A percentile compares a stretch with the other conserved stretches of the same genome.
Conservation (phyloP, 2,888 invertebrate genomes). For the Julus scandinavius region DNA sequence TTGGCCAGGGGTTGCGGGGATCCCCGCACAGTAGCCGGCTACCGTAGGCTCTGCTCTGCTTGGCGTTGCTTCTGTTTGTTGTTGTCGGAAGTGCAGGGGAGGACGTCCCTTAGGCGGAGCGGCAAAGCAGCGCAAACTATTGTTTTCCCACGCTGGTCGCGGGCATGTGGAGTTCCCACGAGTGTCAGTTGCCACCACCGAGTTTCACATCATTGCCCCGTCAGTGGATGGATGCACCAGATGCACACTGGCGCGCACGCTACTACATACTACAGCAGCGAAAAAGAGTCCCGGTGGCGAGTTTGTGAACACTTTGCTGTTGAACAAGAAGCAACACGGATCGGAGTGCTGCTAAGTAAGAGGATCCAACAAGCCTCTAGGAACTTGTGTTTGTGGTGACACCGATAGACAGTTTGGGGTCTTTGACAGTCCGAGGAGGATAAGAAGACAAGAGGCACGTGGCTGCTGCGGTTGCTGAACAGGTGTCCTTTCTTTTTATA, state of each 20-base stretch:
- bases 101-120: conserved; percentile 45
- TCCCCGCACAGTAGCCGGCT: conserved; percentile 18
- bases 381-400: neutral
- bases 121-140: conserved; percentile 47
- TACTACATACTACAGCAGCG: neutral
- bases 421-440: neutral
- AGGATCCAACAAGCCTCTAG: neutral
- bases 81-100: conserved; percentile 43
- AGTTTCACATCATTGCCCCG: conserved; percentile 53
- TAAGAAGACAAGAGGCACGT: neutral
- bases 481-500: neutral
- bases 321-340: neutral
- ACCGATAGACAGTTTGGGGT: neutral
- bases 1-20: conserved; percentile 5
- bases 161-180: conserved; percentile 52
- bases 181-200: conserved; percentile 53
- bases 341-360: neutral
- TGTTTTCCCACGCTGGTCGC: conserved; percentile 55
- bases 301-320: neutral
- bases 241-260: conserved; percentile 45
- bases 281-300: conserved; percentile 10
- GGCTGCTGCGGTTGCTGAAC: neutral
- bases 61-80: conserved; percentile 41
- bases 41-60: neutral
- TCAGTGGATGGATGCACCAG: conserved; percentile 52